Evolutionary conservation across 2,888 invertebrate genomes (phyloP).

Genomic region (Andrena bicolor): DNA sequence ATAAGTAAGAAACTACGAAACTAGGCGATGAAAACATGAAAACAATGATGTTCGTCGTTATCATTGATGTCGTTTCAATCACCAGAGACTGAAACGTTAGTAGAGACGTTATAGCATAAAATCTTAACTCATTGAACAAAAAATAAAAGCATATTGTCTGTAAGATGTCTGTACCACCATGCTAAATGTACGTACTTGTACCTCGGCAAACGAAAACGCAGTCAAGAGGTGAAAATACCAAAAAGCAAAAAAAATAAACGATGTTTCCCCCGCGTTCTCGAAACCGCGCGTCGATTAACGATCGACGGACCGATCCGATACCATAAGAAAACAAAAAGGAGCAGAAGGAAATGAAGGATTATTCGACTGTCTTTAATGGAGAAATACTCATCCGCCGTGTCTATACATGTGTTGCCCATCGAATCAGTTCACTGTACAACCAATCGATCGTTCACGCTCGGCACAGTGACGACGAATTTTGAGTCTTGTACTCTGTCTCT

Average conservation of each 20-base stretch:
- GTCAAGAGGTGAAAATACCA: neutral
- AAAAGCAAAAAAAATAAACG: constrained; percentile 6
- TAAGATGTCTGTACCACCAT: constrained; percentile 70
- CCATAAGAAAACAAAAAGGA: constrained; percentile 23
- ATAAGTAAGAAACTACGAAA: constrained; percentile 54
- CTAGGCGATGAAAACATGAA: constrained; percentile 33
- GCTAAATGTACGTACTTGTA: constrained; percentile 58
- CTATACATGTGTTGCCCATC: constrained; percentile 62
- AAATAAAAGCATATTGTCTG: constrained; percentile 60
- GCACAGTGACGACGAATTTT: constrained; percentile 66
- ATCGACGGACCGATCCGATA: constrained; percentile 69
- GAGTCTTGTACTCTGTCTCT: constrained; percentile 48
- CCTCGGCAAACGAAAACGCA: constrained; percentile 30
- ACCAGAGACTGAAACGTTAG: constrained; percentile 66
- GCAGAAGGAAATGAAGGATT: constrained; percentile 25
- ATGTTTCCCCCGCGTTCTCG: constrained; percentile 25
- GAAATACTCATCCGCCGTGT: constrained; percentile 52
- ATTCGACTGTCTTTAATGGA: constrained; percentile 56
- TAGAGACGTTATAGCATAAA: constrained; percentile 65
- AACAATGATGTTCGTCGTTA: constrained; percentile 65
- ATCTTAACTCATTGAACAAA: constrained; percentile 40
- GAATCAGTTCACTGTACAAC: constrained; percentile 64
- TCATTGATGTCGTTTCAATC: constrained; percentile 69
- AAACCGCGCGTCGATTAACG: constrained; percentile 68
- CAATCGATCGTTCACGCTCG: constrained; percentile 54